These are phyloP conservation scores for Eutolmus rufibarbis DNA, from an alignment of 2,888 invertebrate species.

Conservation along the genomic window DNA sequence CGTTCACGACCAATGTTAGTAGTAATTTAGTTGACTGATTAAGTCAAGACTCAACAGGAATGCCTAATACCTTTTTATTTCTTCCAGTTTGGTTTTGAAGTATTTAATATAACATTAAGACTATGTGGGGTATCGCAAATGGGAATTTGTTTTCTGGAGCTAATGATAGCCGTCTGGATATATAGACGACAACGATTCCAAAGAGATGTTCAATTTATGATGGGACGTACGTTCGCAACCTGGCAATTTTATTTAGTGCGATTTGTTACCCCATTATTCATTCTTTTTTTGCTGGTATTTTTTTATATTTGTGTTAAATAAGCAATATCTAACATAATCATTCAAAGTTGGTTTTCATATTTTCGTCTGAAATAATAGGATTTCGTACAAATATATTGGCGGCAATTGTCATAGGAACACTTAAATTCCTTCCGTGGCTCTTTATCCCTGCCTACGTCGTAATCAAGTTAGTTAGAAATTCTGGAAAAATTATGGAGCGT, in stretches of 20 bases:
- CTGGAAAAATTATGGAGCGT: conserved; percentile 53
- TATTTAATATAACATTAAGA: not conserved
- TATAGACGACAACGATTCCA: conserved; percentile 75
- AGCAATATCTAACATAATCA: not conserved
- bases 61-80: not conserved
- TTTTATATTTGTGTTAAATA: not conserved
- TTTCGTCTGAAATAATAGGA: not conserved
- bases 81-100: not conserved
- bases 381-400: not conserved
- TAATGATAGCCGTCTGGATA: conserved; percentile 82
- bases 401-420: not conserved
- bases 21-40: conserved; percentile 36
- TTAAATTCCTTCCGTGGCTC: conserved; percentile 54
- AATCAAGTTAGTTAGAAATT: conserved; percentile 53
- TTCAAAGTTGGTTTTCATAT: not conserved
- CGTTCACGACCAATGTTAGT: conserved; percentile 59
- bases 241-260: conserved; percentile 59
- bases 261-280: conserved; percentile 55
- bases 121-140: conserved; percentile 73
- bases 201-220: conserved; percentile 75
- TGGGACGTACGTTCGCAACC: conserved; percentile 66
- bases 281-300: conserved; percentile 51
- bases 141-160: conserved; percentile 77
- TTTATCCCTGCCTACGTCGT: conserved; percentile 56
- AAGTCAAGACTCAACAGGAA: too few species aligned